Evolutionary conservation across 92 coral and sea anemone genomes (phyloP).

Genomic region (Chrysogorgia sp.): DNA sequence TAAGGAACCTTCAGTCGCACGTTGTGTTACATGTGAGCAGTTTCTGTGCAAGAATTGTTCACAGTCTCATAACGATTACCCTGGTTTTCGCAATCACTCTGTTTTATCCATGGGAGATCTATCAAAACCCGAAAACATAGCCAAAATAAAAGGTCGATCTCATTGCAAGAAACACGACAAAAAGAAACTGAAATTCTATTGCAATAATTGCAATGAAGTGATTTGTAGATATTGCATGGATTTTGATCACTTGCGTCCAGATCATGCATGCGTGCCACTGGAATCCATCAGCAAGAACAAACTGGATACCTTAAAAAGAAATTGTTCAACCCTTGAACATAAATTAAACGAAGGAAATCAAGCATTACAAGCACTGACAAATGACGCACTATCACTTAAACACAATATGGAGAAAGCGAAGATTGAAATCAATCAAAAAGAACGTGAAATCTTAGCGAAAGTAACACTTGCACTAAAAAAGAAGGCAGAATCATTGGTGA

Average conservation of each 20-base stretch:
- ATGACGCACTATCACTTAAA: background rate
- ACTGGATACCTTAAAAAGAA: no score
- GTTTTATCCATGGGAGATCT: slow-evolving; percentile 34
- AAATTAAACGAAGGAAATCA: background rate
- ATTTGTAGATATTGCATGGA: slow-evolving; percentile 22
- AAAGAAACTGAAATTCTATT: slow-evolving; percentile 22
- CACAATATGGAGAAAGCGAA: background rate
- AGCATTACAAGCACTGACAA: background rate
- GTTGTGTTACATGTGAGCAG: slow-evolving; percentile 29
- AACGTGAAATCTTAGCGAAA: background rate
- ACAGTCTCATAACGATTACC: slow-evolving; percentile 2
- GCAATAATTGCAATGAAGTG: slow-evolving; percentile 32
- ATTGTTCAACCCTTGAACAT: background rate
- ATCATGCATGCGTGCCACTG: slow-evolving; percentile 2
- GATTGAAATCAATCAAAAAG: background rate
- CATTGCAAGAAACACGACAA: slow-evolving; percentile 19
- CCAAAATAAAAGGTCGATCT: slow-evolving; percentile 17
- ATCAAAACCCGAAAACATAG: slow-evolving; percentile 24
- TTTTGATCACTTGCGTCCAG: slow-evolving; percentile 25
- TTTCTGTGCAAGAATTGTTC: slow-evolving; percentile 34
- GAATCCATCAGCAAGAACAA: background rate
- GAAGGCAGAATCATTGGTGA: slow-evolving; percentile 3
- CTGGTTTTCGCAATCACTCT: slow-evolving; percentile 3
- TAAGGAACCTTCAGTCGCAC: slow-evolving; percentile 23
- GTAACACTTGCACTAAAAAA: background rate